Base-by-base conservation (phyloP, 2,888 invertebrate species). In the Conops quadrifasciatus region DNA sequence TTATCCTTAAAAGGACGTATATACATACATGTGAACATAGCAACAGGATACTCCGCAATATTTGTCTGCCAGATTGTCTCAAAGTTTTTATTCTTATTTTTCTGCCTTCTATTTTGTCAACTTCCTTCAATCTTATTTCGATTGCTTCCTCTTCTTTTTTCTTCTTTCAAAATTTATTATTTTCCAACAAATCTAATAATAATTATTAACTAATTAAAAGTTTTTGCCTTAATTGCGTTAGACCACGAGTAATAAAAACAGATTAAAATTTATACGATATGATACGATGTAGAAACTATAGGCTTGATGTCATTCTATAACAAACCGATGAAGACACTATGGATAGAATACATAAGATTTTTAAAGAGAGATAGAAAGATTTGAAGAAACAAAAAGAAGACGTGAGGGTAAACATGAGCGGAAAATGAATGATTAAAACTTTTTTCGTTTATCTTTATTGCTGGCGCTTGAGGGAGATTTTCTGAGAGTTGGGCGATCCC, bases 161-260 rank as follows among this genome's bases (percentile, higher is more conserved):
- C 16, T 19, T 4, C 1, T 49, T 49, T n/a, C 19, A 13, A n/a
- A n/a, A 49, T 49, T 49, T 16, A 5, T n/a, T 16, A 13, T 49
- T 49, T n/a, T 15, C 1, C 45, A 9, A 45, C 45, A 45, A 45
- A 45, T 45, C 49, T 1, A 49, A 49, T 49, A 49, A 49, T n/a
- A 7, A 49, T 49, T 49, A 49, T 49, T 5, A 49, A n/a, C 49
- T n/a, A 49, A 49, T 49, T 49, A 49, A 49, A 49, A 49, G 49
- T 49, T 49, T 49, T 49, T 16, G 16, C 4, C n/a, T 1, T 49
- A n/a, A 49, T 49, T 49, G n/a, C 19, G n/a, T 16, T 49, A 0
- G 49, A 49, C 49, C 49, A 49, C 1, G 13, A n/a, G 15, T 45
- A 45, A 45, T 45, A 45, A 1, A 15, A 19, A 49, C 16, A 49